These are phyloP conservation scores for Galago senegalensis DNA, from an alignment of 2,797 vertebrate genomes.

Conservation along the genomic window DNA sequence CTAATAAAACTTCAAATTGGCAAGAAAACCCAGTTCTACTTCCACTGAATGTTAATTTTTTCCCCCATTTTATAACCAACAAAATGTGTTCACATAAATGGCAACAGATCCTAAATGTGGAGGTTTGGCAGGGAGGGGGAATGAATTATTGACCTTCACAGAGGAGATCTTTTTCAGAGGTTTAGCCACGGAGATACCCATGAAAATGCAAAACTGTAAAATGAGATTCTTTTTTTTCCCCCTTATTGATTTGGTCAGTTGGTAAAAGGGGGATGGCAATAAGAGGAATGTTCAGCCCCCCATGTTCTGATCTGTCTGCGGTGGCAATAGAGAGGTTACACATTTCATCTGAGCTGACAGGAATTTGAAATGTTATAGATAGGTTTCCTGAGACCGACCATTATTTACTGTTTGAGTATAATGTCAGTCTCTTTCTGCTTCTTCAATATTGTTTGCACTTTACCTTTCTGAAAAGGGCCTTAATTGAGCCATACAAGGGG, in stretches of 20 bases:
- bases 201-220: conserved; percentile 85
- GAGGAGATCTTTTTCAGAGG: conserved; percentile 65
- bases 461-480: conserved; percentile 94
- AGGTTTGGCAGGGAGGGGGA: not conserved
- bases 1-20: conserved; percentile 75
- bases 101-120: not conserved
- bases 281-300: conserved; percentile 90
- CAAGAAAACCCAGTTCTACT: conserved; percentile 8
- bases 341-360: conserved; percentile 95
- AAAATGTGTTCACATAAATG: conserved; percentile 39
- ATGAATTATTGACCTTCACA: conserved; percentile 54
- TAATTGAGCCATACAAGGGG: conserved; percentile 94
- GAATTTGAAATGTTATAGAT: conserved; percentile 95
- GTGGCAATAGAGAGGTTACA: conserved; percentile 91
- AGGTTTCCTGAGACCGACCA: conserved; percentile 91
- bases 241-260: conserved; percentile 86
- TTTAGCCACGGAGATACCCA: conserved; percentile 59
- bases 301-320: conserved; percentile 92
- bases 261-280: conserved; percentile 91
- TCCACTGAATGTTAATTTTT: conserved; percentile 56
- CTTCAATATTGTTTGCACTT: conserved; percentile 96
- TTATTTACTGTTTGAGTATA: conserved; percentile 96
- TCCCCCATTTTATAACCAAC: conserved; percentile 59
- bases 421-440: conserved; percentile 93
- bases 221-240: conserved; percentile 77